Evolutionary conservation across 2,113 vertebrate species (phyloP).

Genomic region (Progne subis): DNA sequence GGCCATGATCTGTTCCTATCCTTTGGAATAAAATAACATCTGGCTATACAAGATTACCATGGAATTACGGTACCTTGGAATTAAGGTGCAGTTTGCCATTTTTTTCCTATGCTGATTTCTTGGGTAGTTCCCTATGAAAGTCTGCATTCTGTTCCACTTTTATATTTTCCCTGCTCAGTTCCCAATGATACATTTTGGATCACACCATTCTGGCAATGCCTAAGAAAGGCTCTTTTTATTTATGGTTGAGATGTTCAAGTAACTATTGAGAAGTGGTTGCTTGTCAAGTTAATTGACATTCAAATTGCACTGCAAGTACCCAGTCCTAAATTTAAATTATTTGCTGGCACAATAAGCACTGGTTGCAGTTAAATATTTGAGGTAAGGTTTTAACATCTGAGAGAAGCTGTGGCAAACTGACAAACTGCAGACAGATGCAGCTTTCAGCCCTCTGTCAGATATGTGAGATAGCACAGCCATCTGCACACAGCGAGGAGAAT

Average conservation of each 20-base stretch:
- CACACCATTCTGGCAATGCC: neutral
- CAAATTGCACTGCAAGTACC: neutral
- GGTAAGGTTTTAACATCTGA: neutral
- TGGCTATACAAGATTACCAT: neutral
- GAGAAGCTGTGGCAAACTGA: neutral
- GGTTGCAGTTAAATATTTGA: neutral
- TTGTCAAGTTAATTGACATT: neutral
- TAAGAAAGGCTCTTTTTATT: neutral
- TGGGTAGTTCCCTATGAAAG: neutral
- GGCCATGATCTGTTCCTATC: neutral
- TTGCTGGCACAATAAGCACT: slow-evolving; percentile 4
- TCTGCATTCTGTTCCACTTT: neutral
- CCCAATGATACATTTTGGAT: neutral
- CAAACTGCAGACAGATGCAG: slow-evolving; percentile 43
- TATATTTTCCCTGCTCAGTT: neutral
- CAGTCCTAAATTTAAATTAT: neutral
- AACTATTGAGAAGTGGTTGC: neutral
- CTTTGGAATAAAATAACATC: neutral
- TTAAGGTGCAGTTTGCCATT: neutral
- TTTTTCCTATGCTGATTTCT: neutral
- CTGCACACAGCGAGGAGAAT: neutral
- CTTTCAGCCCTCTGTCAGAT: slow-evolving; percentile 4
- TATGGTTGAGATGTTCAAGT: neutral
- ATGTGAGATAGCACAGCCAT: neutral
- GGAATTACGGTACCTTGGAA: neutral